phyloP scores from a whole-genome alignment of 2,888 invertebrate genomes.

The Xylocampa areola region DNA sequence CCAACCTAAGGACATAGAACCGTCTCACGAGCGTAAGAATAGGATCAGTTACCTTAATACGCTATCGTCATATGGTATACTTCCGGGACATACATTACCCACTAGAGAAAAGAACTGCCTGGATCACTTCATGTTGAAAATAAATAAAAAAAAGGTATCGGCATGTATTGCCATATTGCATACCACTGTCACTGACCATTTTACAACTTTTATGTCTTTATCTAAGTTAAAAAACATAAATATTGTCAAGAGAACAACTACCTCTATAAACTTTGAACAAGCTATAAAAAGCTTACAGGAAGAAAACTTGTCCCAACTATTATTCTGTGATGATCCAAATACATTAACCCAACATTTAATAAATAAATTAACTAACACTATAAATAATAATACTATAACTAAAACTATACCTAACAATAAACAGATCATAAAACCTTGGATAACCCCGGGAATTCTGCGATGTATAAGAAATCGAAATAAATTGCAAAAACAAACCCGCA shows the following conservation, averaged over 20 bases:
- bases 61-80: too few relatives aligned
- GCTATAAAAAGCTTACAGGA: conserved; percentile 9
- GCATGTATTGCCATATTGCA: conserved; percentile 18
- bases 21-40: conserved; percentile 9
- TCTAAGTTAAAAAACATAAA: too few relatives aligned
- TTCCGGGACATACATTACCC: too few relatives aligned
- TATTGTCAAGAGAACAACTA: conserved; percentile 3
- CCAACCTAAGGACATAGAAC: conserved; percentile 5
- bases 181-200: conserved; percentile 21
- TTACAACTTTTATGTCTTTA: conserved; percentile 6
- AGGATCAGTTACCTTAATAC: conserved; percentile 19
- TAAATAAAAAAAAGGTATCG: conserved; percentile 3
- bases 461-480: too few relatives aligned
- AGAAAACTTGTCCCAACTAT: conserved; percentile 3
- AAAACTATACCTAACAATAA: conserved; percentile 12
- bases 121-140: conserved; percentile 23
- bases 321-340: conserved; percentile 19
- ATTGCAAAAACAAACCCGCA: too few relatives aligned
- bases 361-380: too few relatives aligned
- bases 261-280: conserved; percentile 6
- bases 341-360: background rate
- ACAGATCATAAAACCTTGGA: conserved; percentile 8
- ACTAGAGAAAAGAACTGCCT: too few relatives aligned
- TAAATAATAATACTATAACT: conserved; percentile 6
- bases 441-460: too few relatives aligned